Base-by-base conservation (phyloP, 2,888 invertebrate species). In the Xylophagus ater region DNA sequence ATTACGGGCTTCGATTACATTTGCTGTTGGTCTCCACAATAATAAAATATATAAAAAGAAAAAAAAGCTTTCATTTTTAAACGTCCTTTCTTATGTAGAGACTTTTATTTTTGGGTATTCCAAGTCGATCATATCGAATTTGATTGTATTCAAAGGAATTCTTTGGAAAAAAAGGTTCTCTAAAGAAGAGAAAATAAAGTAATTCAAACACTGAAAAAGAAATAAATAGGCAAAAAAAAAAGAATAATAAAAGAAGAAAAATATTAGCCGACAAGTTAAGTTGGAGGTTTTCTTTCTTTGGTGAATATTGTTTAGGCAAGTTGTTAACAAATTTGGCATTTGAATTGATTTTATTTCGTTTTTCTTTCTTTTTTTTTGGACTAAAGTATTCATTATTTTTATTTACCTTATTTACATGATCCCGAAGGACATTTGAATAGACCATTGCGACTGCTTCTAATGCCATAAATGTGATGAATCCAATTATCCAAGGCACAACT, bases 361-460 rank as follows among this genome's bases (percentile, higher is more conserved):
- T 18, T 21, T 3, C 32, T 20, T 19, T 14, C 8, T 13, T 3
- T 30, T 14, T 14, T 18, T 30, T n/a, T 14, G 10, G 8, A 13
- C 28, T 28, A n/a, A n/a, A 34, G n/a, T n/a, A n/a, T n/a, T n/a
- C n/a, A n/a, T n/a, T n/a, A n/a, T 28, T 10, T 25, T 20, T 34
- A 52, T 69, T 73, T 65, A 82, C 83, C 71, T 76, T 79, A 67
- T 83, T 83, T 49, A 83, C 81, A 63, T 83, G 83, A 68, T 83
- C 83, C 61, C 83, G 72, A 48, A 83, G 71, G 44, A 83, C 81
- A 66, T 83, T 83, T 42, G 82, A 82, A 62, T 83, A 83, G 41
- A 83, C 81, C 77, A 81, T 79, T 42, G 81, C 79, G 64, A 83
- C 81, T 26, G 81, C 81, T 63, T 83, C 83, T 48, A 83, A 64